Evolutionary conservation across 2,113 vertebrate genomes (phyloP).

Genomic region (Ptyas mucosa): DNA sequence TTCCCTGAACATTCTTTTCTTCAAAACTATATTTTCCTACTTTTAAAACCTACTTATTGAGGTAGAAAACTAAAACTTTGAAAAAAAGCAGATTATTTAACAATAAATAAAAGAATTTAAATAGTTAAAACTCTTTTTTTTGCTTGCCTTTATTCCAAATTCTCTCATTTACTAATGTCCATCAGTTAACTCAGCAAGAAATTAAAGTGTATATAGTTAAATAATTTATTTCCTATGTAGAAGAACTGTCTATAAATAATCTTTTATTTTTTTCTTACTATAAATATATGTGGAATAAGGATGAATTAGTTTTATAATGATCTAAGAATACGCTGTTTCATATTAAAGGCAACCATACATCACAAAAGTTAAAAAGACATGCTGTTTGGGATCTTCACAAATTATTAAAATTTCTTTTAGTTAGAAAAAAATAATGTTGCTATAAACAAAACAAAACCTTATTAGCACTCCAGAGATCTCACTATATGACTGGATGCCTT

Average conservation of each 20-base stretch:
- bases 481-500: neutral
- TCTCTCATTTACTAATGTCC: neutral
- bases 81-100: neutral
- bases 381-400: neutral
- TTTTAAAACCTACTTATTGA: neutral
- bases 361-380: neutral
- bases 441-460: neutral
- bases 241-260: neutral
- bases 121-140: neutral
- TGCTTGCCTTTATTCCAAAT: neutral
- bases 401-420: neutral
- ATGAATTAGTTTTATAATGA: neutral
- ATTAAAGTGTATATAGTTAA: neutral
- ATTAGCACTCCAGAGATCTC: neutral
- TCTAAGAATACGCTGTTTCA: neutral
- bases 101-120: neutral
- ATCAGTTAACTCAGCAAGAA: neutral
- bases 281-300: neutral
- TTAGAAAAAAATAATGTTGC: neutral
- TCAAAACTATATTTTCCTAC: neutral
- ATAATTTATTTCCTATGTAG: neutral
- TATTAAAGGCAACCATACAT: neutral
- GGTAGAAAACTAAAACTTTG: neutral
- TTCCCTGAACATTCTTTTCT: neutral
- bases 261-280: neutral